A percentile compares a stretch with the other conserved stretches of the same genome.
phyloP scores from a whole-genome alignment of 2,113 vertebrate genomes.

The Meleagris gallopavo region DNA sequence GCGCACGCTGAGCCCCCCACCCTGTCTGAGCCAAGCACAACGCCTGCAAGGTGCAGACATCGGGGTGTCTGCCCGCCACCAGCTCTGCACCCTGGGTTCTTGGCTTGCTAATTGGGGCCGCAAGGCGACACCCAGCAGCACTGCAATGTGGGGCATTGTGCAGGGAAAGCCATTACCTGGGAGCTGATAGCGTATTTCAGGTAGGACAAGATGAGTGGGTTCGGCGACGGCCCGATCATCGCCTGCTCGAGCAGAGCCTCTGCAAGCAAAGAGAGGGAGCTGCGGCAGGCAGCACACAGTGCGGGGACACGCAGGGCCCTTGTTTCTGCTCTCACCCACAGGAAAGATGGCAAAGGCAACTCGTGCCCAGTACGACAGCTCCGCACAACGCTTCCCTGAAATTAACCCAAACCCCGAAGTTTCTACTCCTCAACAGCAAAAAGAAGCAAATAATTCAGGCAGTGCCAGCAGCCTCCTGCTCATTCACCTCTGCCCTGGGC shows the following conservation, averaged over 20 bases:
- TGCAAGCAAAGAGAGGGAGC: slow-evolving; percentile 63
- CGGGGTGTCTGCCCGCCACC: background rate
- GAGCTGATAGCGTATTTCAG: slow-evolving; percentile 97
- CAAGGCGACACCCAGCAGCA: background rate
- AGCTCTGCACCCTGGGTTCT: accelerated
- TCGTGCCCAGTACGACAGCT: accelerated
- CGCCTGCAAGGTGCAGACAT: background rate
- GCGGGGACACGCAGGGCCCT: accelerated
- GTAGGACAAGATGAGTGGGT: slow-evolving; percentile 96
- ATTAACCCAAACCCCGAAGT: background rate
- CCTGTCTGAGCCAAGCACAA: background rate
- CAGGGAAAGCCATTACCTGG: slow-evolving; percentile 81
- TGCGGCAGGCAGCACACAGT: background rate
- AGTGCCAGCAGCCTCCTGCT: background rate
- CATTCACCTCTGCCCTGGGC: background rate
- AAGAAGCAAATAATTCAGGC: background rate
- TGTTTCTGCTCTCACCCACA: background rate
- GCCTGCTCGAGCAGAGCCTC: slow-evolving; percentile 97
- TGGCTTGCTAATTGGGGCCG: background rate
- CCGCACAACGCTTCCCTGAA: background rate
- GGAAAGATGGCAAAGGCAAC: background rate
- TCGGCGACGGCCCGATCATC: slow-evolving; percentile 95
- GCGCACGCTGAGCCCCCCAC: accelerated
- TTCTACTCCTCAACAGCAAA: background rate
- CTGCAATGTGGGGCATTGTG: background rate